Base-by-base conservation (phyloP, 2,113 vertebrate species). In the Malaclemys terrapin region DNA sequence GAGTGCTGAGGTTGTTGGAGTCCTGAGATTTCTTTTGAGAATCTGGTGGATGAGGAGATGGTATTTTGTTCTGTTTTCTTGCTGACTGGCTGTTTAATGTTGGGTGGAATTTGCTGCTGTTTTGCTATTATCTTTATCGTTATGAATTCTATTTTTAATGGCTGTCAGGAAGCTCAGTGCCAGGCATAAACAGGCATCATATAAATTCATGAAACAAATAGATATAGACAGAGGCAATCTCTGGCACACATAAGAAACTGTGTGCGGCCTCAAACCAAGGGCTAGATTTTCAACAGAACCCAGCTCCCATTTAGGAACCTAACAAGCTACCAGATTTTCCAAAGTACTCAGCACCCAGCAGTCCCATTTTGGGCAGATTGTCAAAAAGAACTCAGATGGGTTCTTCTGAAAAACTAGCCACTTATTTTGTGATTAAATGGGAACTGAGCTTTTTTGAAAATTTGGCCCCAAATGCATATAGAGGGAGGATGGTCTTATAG, bases 251-350 rank as follows among this genome's bases (percentile, higher is more conserved):
- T 50, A 38, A 3, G 3, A 29, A 0, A 76, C 19, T 69, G 27
- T 89, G 31, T 52, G 85, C 59, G 91, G 54, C 14, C 0, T 2
- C 75, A 89, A 85, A 52, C 10, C 53, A 50, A 42, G n/a, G 69
- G 91, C 5, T 27, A 56, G 9, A 69, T 91, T 96, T 95, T 92
- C 45, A 89, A 85, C 29, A 78, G 17, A 94, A 35, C 50, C 86
- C 79, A 57, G 22, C 31, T 85, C 25, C 35, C 50, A 6, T 19
- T 83, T 45, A 83, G 31, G 6, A 80, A 31, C 57, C 11, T 75
- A 2, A 1, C 52, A 72, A 42, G 2, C 0, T 5, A 8, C 29
- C 2, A 31, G 24, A 56, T 84, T n/a, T 7, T 17, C n/a, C 45
- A 38, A 94, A 89, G 56, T 85, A 87, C 6, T 81, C 84, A 47